A percentile compares a stretch with the other conserved stretches of the same genome.
These are phyloP conservation scores for Cactoblastis cactorum DNA, from an alignment of 2,888 invertebrate genomes.

Conservation along the genomic window DNA sequence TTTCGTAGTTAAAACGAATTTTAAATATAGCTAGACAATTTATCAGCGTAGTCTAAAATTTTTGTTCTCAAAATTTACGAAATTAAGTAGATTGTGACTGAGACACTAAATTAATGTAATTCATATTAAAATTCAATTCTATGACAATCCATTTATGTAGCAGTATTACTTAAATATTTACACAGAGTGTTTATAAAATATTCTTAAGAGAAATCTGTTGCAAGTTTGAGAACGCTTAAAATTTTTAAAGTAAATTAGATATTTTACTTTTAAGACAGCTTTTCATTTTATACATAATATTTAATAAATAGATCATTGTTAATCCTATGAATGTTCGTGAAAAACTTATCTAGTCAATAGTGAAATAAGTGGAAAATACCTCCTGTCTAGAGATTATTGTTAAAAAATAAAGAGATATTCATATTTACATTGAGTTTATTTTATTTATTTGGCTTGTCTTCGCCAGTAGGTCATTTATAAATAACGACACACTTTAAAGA, in stretches of 20 bases:
- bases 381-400: constrained; percentile 75
- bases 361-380: constrained; percentile 62
- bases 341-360: constrained; percentile 43
- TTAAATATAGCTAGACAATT: background rate
- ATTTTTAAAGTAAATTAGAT: constrained; percentile 35
- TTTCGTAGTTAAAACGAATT: background rate
- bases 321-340: constrained; percentile 43
- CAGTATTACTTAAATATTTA: constrained; percentile 8
- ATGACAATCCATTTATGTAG: constrained; percentile 24
- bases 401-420: constrained; percentile 75
- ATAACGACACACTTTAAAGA: no score
- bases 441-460: no score
- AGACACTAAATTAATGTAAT: background rate
- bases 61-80: background rate
- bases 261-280: constrained; percentile 21
- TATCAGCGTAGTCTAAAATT: background rate
- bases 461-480: no score
- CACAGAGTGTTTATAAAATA: background rate
- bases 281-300: constrained; percentile 21
- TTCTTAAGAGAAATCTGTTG: constrained; percentile 10
- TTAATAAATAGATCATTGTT: constrained; percentile 36
- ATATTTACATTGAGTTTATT: constrained; percentile 54
- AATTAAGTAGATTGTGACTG: background rate
- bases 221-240: constrained; percentile 30
- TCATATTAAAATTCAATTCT: constrained; percentile 9